Base-by-base conservation (phyloP, 1,140 invertebrate species). In the Lordiphosa mommai region DNA sequence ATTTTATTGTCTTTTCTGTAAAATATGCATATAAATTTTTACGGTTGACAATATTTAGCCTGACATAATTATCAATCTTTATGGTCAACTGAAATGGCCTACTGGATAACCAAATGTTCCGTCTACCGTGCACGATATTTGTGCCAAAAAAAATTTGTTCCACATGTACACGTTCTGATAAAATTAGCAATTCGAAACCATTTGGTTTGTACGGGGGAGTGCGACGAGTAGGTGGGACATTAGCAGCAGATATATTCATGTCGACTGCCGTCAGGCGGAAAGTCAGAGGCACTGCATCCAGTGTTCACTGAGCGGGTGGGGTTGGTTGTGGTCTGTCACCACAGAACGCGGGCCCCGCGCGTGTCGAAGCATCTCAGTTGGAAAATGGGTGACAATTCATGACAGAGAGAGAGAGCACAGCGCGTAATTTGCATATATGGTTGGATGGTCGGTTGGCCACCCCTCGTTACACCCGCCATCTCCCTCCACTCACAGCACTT, bases 351-450 rank as follows among this genome's bases (percentile, higher is more conserved):
- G 32, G 53, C 48, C 14, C 36, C 36, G 44, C 59, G 77, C 72
- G 77, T 84, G 72, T 84, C 72, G 77, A 72, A 84, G 77, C 79
- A 84, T 84, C 63, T 84, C 77, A 72, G 63, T 84, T 49, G 77
- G 77, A 84, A 84, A 84, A 84, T 84, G 77, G 77, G 67, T 84
- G 77, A 84, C 77, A 84, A 84, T 84, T 84, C 77, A 84, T 84
- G 77, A 72, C 68, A 61, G 65, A 53, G 74, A 77, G 77, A 61
- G 65, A 53, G 74, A 77, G 77, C 55, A 84, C 52, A 65, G 72
- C 77, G 72, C 77, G 67, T 72, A 77, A 84, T 84, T 84, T 84
- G 77, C 77, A 84, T 84, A 84, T 64, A 84, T 68, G 61, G 72
- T 57, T 44, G 59, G 52, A 48, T 55, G 63, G 57, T 41, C 61